Base-by-base conservation (phyloP, 2,888 invertebrate species). In the Drosophila nigricruria region DNA sequence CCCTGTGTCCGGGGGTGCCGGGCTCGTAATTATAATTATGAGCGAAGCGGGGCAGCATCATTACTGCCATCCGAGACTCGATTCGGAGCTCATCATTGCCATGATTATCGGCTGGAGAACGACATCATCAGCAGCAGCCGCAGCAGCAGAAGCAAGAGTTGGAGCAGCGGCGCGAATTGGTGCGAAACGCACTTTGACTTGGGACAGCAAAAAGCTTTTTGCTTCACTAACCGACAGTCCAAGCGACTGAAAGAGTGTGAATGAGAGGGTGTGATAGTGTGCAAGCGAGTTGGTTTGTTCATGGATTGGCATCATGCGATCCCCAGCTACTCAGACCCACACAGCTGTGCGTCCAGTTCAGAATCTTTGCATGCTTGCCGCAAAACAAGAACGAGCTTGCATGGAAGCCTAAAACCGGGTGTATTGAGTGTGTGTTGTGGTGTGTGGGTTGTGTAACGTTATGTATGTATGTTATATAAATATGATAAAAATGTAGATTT, bases 111-210 rank as follows among this genome's bases (percentile, higher is more conserved):
- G 73, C 60, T 62, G 70, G 79, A 59, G 74, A 79, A 83, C 84
- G 72, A 82, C 82, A 88, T 84, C 87, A 86, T 83, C 83, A 85
- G 53, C 74, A 70, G 34, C 75, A 71, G 14, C 58, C 18, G n/a
- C 40, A 20, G 40, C n/a, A 38, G 34, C 52, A 56, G 40, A 16
- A 42, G 30, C 68, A 52, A 18, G 38, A 53, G 53, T 3, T 38
- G 53, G 16, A 53, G 30, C 63, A 61, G 45, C 40, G 60, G 63
- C 66, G 81, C 66, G 87, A 86, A 88, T 78, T 86, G 89, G 87
- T 84, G 86, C 89, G 84, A 87, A 81, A 87, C 89, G 86, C 86
- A 86, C 87, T 86, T 86, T 88, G 89, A 88, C 86, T 86, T 77
- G 73, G 70, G 70, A 75, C 83, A 81, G 75, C 58, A 79, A 73